Base-by-base conservation (phyloP, 2,797 vertebrate genomes). In the Peromyscus melanophrys region DNA sequence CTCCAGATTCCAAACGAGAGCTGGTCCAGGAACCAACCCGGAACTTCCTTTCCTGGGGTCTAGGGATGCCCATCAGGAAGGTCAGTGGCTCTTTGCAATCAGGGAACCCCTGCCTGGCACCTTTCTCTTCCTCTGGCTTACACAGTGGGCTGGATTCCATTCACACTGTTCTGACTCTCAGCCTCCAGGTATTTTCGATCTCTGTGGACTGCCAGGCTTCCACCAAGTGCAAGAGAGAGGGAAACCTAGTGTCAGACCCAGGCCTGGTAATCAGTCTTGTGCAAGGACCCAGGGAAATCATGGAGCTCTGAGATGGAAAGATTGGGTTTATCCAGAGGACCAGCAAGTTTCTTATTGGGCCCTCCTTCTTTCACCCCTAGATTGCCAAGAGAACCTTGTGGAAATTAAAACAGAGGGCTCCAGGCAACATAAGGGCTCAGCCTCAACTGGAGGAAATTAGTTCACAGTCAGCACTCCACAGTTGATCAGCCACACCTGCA, bases 381-480 rank as follows among this genome's bases (percentile, higher is more conserved):
- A 31, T 82, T 92, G 77, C 84, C 83, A 90, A 90, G 57, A 96
- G 77, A 89, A 96, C 91, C 83, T 84, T 78, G 73, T 92, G 86
- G 94, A 94, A 91, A 97, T 97, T 94, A 97, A 96, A 96, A 95
- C 37, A 40, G 76, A 37, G 40, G 17, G 40, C 69, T 96, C 80
- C 85, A 61, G 7, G 17, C 8, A 89, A 80, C 85, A 40, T 63
- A 34, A 52, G 2, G 87, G 86, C 80, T 96, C 0, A 0, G 69
- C 77, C 89, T 95, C 96, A 86, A 89, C 4, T 43, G 87, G 93
- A 97, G 92, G 77, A 96, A 97, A 96, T 97, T 88, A 88, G 78
- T 77, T 95, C 29, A 25, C 90, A 92, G 85, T 89, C 88, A 52
- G 80, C 40, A 84, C 78, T 85, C 90, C 76, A 69, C 40, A 89